Percentiles rank a stretch among this genome's conserved stretches.
Conservation (phyloP, 2,888 invertebrate species). For the Argyresthia albistria region DNA sequence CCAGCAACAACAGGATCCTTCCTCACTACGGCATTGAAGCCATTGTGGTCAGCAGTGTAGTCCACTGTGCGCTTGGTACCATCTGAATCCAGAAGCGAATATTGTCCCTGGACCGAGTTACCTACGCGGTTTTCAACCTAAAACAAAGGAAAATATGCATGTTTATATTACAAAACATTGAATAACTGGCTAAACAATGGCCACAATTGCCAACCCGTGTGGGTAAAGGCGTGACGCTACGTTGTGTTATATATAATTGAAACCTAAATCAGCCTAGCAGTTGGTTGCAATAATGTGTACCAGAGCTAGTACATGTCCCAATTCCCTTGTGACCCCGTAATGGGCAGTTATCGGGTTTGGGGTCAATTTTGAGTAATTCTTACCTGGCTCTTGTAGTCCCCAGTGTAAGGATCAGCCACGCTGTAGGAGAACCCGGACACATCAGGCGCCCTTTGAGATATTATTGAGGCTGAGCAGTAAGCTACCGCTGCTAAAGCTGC, state of each 20-base stretch:
- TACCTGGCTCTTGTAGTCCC: slow-evolving; percentile 66
- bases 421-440: slow-evolving; percentile 57
- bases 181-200: too few relatives aligned
- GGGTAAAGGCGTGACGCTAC: too few relatives aligned
- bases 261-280: too few relatives aligned
- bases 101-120: slow-evolving; percentile 62
- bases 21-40: slow-evolving; percentile 71
- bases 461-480: slow-evolving; percentile 27
- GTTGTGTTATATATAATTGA: too few relatives aligned
- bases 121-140: slow-evolving; percentile 55
- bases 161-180: too few relatives aligned
- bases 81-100: slow-evolving; percentile 66
- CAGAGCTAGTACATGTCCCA: too few relatives aligned
- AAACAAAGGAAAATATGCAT: too few relatives aligned
- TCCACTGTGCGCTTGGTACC: slow-evolving; percentile 68
- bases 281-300: too few relatives aligned
- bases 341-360: too few relatives aligned
- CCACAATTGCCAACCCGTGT: too few relatives aligned
- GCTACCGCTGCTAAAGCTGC: slow-evolving; percentile 38
- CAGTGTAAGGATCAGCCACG: slow-evolving; percentile 68
- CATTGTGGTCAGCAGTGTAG: slow-evolving; percentile 63
- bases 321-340: too few relatives aligned
- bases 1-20: slow-evolving; percentile 49
- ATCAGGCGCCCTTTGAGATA: slow-evolving; percentile 7
- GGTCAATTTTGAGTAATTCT: too few relatives aligned